Conservation (phyloP, 2,888 invertebrate species). For the Pterostichus niger region DNA sequence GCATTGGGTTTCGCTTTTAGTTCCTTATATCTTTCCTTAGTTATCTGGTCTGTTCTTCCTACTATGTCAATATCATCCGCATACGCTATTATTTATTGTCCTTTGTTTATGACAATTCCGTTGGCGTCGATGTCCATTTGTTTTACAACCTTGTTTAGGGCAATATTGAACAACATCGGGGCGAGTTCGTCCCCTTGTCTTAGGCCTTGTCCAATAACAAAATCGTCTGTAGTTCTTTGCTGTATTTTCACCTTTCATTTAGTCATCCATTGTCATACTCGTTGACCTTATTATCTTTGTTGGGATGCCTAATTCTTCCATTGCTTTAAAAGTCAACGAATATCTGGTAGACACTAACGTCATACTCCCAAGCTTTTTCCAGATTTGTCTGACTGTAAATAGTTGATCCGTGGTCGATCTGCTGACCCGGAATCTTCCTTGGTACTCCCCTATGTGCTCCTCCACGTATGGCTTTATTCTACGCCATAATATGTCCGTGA, state of each 20-base stretch:
- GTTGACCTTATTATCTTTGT: not conserved
- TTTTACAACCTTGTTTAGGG: too few species aligned
- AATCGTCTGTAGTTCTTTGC: not conserved
- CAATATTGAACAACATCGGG: not conserved
- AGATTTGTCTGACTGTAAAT: not conserved
- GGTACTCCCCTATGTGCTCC: not conserved
- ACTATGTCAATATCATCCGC: not conserved
- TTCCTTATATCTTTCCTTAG: not conserved
- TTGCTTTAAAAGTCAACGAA: slow-evolving; percentile 9
- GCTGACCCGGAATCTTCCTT: not conserved
- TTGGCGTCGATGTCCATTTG: not conserved
- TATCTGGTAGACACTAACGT: not conserved
- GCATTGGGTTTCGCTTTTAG: not conserved
- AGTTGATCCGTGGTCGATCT: slow-evolving; percentile 7
- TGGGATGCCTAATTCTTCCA: not conserved
- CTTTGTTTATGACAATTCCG: not conserved
- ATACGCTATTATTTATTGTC: not conserved
- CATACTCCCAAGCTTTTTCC: slow-evolving; percentile 19
- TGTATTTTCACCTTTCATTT: not conserved
- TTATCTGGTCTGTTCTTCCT: not conserved
- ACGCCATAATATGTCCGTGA: not conserved
- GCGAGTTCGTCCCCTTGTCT: not conserved
- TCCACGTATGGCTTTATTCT: slow-evolving; percentile 3
- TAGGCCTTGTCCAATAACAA: not conserved
- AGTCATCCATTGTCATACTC: not conserved